phyloP scores from a whole-genome alignment of 2,797 vertebrate genomes.

The Periophthalmus magnuspinnatus region DNA sequence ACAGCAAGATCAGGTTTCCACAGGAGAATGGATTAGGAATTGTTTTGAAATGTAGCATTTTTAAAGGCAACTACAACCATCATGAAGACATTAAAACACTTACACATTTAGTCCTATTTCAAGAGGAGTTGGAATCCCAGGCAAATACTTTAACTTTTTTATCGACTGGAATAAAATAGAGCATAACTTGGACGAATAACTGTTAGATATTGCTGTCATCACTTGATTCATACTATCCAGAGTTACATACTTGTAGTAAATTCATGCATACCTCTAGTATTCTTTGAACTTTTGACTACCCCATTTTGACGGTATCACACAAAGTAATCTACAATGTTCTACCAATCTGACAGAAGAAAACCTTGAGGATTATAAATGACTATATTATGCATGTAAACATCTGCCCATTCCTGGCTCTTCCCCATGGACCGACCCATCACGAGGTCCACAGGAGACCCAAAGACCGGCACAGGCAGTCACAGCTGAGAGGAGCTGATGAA shows the following conservation, averaged over 20 bases:
- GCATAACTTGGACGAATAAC: no score
- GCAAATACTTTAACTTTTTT: no score
- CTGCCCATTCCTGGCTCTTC: background rate
- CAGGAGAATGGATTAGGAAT: background rate
- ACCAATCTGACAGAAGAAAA: background rate
- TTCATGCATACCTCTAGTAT: background rate
- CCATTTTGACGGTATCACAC: background rate
- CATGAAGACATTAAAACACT: no score
- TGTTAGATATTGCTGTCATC: no score
- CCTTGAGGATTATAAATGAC: background rate
- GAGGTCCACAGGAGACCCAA: constrained; percentile 9
- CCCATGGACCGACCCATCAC: constrained; percentile 4
- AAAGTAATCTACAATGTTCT: background rate
- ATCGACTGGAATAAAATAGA: no score
- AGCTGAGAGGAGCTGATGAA: constrained; percentile 43
- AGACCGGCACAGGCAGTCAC: constrained; percentile 9
- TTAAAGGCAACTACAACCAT: background rate
- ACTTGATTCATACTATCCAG: no score
- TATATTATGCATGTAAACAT: background rate
- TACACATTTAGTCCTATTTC: no score
- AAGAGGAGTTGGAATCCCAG: no score
- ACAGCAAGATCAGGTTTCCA: background rate
- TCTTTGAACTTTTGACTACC: background rate
- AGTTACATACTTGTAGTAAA: no score
- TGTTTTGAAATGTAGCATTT: background rate